Conservation (phyloP, 2,888 invertebrate species). For the Orchestes rusci region DNA sequence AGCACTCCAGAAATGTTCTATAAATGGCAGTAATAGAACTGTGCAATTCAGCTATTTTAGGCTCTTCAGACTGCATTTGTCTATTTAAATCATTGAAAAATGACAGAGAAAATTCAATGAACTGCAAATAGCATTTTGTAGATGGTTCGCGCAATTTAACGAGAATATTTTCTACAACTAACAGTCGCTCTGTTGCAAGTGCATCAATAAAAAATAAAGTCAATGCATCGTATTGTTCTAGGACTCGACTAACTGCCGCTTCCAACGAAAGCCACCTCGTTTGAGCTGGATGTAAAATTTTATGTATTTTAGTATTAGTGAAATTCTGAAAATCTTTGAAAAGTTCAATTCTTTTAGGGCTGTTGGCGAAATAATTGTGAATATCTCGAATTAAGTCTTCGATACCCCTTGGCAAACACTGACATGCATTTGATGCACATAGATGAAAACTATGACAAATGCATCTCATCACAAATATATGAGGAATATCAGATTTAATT, state of each 20-base stretch:
- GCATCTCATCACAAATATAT: conserved; percentile 12
- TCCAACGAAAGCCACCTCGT: conserved; percentile 12
- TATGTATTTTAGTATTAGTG: not conserved
- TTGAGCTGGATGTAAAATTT: too few relatives aligned
- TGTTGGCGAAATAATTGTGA: conserved; percentile 14
- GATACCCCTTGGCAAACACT: conserved; percentile 5
- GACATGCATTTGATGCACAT: conserved; percentile 11
- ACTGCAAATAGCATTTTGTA: too few relatives aligned
- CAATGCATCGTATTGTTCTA: conserved; percentile 16
- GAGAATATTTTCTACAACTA: too few relatives aligned
- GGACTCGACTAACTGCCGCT: conserved; percentile 11
- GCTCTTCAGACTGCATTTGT: conserved; percentile 20
- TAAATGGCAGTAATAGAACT: conserved; percentile 3
- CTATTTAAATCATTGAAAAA: conserved; percentile 15
- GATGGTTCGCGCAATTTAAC: too few relatives aligned
- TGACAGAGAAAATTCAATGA: conserved; percentile 10
- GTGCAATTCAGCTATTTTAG: conserved; percentile 14
- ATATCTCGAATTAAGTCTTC: conserved; percentile 8
- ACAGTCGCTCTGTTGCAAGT: conserved; percentile 3
- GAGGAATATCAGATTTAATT: conserved; percentile 6
- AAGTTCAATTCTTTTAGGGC: conserved; percentile 6
- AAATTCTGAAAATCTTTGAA: conserved; percentile 11
- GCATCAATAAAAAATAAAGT: too few relatives aligned
- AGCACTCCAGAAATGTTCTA: conserved; percentile 16
- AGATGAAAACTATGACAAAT: too few relatives aligned